Evolutionary conservation across 2,113 vertebrate genomes (phyloP).

Genomic region (Anolis sagrei): DNA sequence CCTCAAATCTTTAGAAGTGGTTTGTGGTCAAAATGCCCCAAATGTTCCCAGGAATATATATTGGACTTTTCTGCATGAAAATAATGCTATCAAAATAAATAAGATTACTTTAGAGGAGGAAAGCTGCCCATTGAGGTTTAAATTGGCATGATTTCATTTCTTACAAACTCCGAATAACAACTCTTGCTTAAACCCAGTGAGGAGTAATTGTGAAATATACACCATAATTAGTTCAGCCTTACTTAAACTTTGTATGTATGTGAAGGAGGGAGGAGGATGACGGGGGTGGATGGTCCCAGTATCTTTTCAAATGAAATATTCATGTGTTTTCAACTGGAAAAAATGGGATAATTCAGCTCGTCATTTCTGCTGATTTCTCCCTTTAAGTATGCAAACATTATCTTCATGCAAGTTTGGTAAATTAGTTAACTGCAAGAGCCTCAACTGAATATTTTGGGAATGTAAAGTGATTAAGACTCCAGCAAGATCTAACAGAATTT

Average conservation of each 20-base stretch:
- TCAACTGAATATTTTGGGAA: conserved; percentile 61
- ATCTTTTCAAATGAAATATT: conserved; percentile 40
- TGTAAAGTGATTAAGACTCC: conserved; percentile 56
- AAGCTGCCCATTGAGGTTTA: not conserved
- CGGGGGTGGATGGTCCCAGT: not conserved
- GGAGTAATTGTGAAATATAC: not conserved
- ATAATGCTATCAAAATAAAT: not conserved
- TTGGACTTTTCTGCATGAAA: not conserved
- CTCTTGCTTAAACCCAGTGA: not conserved
- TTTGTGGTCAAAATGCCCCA: not conserved
- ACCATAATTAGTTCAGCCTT: conserved; percentile 18
- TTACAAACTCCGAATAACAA: not conserved
- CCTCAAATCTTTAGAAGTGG: no score
- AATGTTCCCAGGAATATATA: not conserved
- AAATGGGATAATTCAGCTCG: conserved; percentile 31
- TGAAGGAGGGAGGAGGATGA: not conserved
- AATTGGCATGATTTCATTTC: not conserved
- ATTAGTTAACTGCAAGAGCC: conserved; percentile 62
- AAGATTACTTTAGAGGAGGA: not conserved
- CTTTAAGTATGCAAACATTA: conserved; percentile 45
- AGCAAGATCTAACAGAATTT: conserved; percentile 65
- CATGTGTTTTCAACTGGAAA: conserved; percentile 32
- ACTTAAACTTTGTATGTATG: conserved; percentile 24
- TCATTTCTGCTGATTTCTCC: conserved; percentile 56
- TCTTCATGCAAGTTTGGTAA: conserved; percentile 53